Evolutionary conservation across 2,797 vertebrate species (phyloP), one percentile per base, ranked within the genome.

Genomic region (Betta splendens): DNA sequence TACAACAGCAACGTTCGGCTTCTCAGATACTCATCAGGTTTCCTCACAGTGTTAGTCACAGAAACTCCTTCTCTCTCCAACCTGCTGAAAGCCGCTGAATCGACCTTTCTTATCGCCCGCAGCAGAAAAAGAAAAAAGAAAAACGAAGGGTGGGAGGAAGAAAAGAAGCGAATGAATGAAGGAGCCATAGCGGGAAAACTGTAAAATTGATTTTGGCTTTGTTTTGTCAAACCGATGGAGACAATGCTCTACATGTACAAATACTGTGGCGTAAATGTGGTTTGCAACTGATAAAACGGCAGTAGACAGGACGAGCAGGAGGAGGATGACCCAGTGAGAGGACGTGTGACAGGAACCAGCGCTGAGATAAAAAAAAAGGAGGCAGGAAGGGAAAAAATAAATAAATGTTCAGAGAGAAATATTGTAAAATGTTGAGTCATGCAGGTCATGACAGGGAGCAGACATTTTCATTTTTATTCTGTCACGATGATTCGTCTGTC

Each of bases 21-120:
- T 69, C 55, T 62, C 18, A 69, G 53, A 65, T 56, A 32, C 35
- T 21, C 36, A 65, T 72, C 76, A 40, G 35, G 20, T 66, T 76
- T 32, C n/a, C 54, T 13, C 58, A 46, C 23, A 43, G 31, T 31
- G 58, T 80, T 48, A 15, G 35, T 68, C 64, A 61, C 44, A 55
- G 20, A 58, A 23, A 59, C 39, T 17, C 38, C 37, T 29, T 59
- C 37, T 59, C 23, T 28, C 20, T 37, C 38, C 42, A 50, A 28
- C 13, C 18, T 46, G 37, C 33, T 60, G 38, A 55, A 45, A 75
- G 55, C 31, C 52, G 54, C 62, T 43, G 46, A 52, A 52, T 63
- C 16, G 35, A 36, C 35, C 37, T 45, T 59, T 52, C 9, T 80
- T 43, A 52, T 71, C 20, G 8, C 51, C 48, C 45, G 10, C 21